A percentile compares a stretch with the other conserved stretches of the same genome.
phyloP scores from a whole-genome alignment of 2,888 invertebrate genomes.

The Anthoptus insignis region DNA sequence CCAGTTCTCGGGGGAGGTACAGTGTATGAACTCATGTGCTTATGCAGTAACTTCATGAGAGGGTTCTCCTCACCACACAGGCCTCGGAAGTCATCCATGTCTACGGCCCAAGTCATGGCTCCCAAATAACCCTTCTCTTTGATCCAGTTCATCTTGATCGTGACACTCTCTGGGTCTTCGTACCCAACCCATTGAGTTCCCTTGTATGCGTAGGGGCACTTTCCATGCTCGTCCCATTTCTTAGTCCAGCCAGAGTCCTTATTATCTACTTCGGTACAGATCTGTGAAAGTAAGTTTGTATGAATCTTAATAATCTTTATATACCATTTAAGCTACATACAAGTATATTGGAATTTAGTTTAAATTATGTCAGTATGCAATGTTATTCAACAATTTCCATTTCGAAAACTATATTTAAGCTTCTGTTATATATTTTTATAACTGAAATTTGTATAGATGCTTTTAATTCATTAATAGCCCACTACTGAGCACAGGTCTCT shows the following conservation, averaged over 20 bases:
- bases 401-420: too few relatives aligned
- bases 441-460: too few relatives aligned
- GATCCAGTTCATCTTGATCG: constrained; percentile 97
- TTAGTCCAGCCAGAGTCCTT: constrained; percentile 92
- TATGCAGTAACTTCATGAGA: constrained; percentile 90
- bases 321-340: too few relatives aligned
- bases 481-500: too few relatives aligned
- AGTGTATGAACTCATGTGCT: constrained; percentile 90
- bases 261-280: constrained; percentile 92
- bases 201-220: constrained; percentile 95
- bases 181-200: constrained; percentile 97
- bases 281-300: constrained; percentile 78
- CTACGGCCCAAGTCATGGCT: constrained; percentile 97
- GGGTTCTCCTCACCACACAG: constrained; percentile 93
- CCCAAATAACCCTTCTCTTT: constrained; percentile 93
- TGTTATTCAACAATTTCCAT: too few relatives aligned
- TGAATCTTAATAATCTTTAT: too few relatives aligned
- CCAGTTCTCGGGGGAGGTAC: constrained; percentile 90
- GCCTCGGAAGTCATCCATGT: constrained; percentile 97
- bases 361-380: too few relatives aligned
- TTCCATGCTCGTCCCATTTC: constrained; percentile 94
- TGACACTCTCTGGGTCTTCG: constrained; percentile 93
- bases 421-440: too few relatives aligned
- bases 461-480: too few relatives aligned
- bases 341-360: too few relatives aligned